Evolutionary conservation across 2,113 vertebrate species (phyloP), one percentile per base, ranked within the genome.

Genomic region (Piaya cayana): DNA sequence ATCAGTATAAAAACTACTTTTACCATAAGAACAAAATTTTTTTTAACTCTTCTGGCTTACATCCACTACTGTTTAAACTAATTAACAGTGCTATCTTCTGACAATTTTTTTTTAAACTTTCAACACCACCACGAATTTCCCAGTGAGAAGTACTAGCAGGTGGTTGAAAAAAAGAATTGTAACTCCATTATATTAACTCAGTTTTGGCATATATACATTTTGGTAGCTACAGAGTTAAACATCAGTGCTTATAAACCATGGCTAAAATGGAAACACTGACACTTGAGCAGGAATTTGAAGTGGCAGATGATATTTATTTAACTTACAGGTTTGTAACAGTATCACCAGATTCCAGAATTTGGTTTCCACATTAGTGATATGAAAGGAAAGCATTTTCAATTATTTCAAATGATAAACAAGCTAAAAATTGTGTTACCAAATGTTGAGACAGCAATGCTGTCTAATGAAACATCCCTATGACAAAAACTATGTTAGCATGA

Each of bases 261-360:
- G 52, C 64, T 85, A 91, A 13, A 79, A 59, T 2, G 67, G 36
- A 63, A 27, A 91, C 8, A 52, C 20, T 62, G 34, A n/a, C 25
- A 92, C 7, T 42, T 42, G 32, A 84, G 17, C 5, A 75, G 10
- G 29, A 77, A 90, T 45, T 53, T 62, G 23, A 87, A 83, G 72
- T 2, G 1, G 77, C 1, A 82, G 68, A 85, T 95, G 88, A 68
- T 25, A 67, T 13, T 60, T 3, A 36, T 78, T 80, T 82, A 82
- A 86, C 23, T 94, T 81, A 75, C 34, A 72, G 53, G 20, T 87
- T 80, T 88, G 4, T 69, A 84, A 50, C 36, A 86, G 17, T 43
- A 47, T 52, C 72, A 79, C n/a, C 67, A 64, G 59, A 91, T 77
- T 86, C 58, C 91, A 81, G 67, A 85, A 87, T 81, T 63, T 92